Evolutionary conservation across 2,113 vertebrate genomes (phyloP).

Genomic region (Tyto alba): DNA sequence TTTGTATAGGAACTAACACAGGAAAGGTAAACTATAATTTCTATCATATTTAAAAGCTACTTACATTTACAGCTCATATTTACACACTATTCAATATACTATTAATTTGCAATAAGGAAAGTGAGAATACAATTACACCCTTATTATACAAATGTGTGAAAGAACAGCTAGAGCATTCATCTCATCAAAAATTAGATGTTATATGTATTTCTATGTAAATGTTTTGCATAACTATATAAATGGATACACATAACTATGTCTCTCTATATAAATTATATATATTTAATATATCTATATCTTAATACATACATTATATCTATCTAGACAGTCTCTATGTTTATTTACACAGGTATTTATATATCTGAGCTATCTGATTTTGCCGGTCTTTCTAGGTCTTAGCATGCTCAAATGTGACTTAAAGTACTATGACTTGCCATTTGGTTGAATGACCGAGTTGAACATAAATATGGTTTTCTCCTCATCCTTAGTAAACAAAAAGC

Average conservation of each 20-base stretch:
- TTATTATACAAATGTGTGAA: background rate
- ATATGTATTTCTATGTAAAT: background rate
- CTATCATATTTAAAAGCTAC: background rate
- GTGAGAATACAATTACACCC: background rate
- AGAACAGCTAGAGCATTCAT: background rate
- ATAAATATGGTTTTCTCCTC: background rate
- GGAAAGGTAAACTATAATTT: background rate
- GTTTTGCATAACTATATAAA: background rate
- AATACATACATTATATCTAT: background rate
- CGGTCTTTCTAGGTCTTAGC: background rate
- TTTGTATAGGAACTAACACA: background rate
- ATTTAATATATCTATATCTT: background rate
- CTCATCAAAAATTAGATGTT: background rate
- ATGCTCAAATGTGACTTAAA: background rate
- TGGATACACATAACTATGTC: background rate
- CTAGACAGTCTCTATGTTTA: background rate
- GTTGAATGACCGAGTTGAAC: background rate
- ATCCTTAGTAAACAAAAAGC: background rate
- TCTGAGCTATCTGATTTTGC: background rate
- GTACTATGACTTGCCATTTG: background rate
- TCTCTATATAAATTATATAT: background rate
- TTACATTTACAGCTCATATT: background rate
- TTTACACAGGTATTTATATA: background rate
- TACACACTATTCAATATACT: background rate
- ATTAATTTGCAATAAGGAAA: background rate